Conservation (phyloP, 1,140 invertebrate species). For the Subanguina moxae region DNA sequence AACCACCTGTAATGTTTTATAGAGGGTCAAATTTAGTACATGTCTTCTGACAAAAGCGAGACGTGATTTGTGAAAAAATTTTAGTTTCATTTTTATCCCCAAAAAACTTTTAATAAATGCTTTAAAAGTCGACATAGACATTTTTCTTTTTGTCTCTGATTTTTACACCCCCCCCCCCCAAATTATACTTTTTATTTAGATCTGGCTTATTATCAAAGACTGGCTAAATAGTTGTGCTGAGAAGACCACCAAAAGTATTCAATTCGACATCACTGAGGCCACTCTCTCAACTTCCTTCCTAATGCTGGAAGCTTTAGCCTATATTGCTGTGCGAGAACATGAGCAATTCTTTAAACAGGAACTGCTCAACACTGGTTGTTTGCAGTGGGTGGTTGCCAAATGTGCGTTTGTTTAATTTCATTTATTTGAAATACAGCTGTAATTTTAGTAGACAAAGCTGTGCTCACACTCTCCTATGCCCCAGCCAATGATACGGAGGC, state of each 20-base stretch:
- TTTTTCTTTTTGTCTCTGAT: too few relatives aligned
- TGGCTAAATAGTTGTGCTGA: conserved; percentile 27
- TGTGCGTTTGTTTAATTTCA: conserved; percentile 24
- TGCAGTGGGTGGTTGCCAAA: conserved; percentile 43
- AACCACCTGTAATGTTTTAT: too few relatives aligned
- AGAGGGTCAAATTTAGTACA: too few relatives aligned
- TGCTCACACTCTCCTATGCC: conserved; percentile 25
- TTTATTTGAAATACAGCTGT: neutral
- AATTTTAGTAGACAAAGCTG: conserved; percentile 39
- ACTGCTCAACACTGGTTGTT: conserved; percentile 32
- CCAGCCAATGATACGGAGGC: neutral
- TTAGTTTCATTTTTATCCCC: too few relatives aligned
- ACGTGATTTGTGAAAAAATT: too few relatives aligned
- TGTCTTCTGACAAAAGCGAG: too few relatives aligned
- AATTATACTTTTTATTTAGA: conserved; percentile 1
- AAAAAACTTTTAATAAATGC: too few relatives aligned
- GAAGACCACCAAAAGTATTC: conserved; percentile 8
- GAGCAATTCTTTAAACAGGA: conserved; percentile 28
- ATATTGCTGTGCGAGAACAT: conserved; percentile 28
- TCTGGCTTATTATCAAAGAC: conserved; percentile 39
- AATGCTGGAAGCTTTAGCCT: conserved; percentile 41
- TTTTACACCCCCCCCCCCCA: too few relatives aligned
- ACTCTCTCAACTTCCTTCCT: conserved; percentile 27
- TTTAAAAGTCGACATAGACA: too few relatives aligned
- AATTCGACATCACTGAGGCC: conserved; percentile 32